Percentiles rank a stretch among this genome's conserved stretches.
These are phyloP conservation scores for Triplophysa tibetana DNA, from an alignment of 2,113 vertebrate genomes.

Conservation along the genomic window DNA sequence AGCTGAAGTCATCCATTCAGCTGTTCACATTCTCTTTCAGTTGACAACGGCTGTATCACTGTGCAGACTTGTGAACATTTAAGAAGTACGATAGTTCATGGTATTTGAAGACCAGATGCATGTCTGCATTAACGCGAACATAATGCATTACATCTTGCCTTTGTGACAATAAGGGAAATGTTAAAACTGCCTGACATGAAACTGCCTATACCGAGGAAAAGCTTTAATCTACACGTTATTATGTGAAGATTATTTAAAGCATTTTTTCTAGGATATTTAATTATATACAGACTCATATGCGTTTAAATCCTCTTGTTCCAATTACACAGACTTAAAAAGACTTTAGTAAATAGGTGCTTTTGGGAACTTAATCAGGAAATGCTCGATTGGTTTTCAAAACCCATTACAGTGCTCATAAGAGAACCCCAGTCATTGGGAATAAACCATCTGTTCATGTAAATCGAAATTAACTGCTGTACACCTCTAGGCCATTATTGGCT, in stretches of 20 bases:
- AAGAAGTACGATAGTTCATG: not conserved
- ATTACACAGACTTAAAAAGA: constrained; percentile 10
- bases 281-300: constrained; percentile 7
- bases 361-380: not conserved
- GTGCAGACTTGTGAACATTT: not conserved
- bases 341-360: constrained; percentile 16
- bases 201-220: not conserved
- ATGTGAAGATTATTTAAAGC: not conserved
- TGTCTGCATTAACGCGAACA: not conserved
- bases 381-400: constrained; percentile 31
- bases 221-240: not conserved
- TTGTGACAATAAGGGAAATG: not conserved
- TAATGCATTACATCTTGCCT: not conserved
- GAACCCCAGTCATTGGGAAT: not conserved
- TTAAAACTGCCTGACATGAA: not conserved
- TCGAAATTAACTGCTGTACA: not conserved
- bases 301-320: not conserved
- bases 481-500: constrained; percentile 19
- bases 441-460: constrained; percentile 37
- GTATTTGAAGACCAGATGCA: not conserved
- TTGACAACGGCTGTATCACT: not conserved
- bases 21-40: not conserved
- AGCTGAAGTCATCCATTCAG: constrained; percentile 1
- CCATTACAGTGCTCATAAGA: not conserved
- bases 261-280: not conserved